Evolutionary conservation across 1,140 invertebrate genomes (phyloP).

Genomic region (Polyergus mexicanus): DNA sequence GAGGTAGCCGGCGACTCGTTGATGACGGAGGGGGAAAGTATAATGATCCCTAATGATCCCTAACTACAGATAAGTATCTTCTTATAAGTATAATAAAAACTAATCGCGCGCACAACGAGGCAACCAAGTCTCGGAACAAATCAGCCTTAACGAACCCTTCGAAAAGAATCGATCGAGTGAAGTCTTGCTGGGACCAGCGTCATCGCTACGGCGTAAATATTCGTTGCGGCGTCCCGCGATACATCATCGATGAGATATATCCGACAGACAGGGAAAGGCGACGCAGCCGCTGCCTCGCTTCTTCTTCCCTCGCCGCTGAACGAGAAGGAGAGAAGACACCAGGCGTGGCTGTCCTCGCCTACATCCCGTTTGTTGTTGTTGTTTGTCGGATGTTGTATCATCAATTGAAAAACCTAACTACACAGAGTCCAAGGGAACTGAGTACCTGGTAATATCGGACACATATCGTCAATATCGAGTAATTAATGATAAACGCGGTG

Average conservation of each 20-base stretch:
- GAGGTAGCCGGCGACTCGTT: constrained; percentile 43
- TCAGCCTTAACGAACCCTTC: constrained; percentile 75
- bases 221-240: constrained; percentile 1
- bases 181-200: constrained; percentile 54
- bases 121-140: constrained; percentile 76
- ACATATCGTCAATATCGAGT: constrained; percentile 75
- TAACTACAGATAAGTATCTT: constrained; percentile 75
- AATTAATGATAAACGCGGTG: constrained; percentile 73
- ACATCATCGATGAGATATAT: neutral
- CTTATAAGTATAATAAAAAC: constrained; percentile 75
- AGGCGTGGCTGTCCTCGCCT: constrained; percentile 39
- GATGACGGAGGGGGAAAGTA: constrained; percentile 45
- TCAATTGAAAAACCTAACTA: constrained; percentile 84
- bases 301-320: neutral
- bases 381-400: constrained; percentile 33
- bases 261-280: neutral
- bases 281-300: constrained; percentile 56
- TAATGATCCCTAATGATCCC: constrained; percentile 67
- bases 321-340: constrained; percentile 9
- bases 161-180: constrained; percentile 70
- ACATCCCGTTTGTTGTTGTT: constrained; percentile 40
- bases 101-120: constrained; percentile 69
- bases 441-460: constrained; percentile 74
- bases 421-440: constrained; percentile 79
- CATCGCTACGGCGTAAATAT: neutral